phyloP scores from a whole-genome alignment of 2,797 vertebrate species.

The Mormyrus hasselquistii region DNA sequence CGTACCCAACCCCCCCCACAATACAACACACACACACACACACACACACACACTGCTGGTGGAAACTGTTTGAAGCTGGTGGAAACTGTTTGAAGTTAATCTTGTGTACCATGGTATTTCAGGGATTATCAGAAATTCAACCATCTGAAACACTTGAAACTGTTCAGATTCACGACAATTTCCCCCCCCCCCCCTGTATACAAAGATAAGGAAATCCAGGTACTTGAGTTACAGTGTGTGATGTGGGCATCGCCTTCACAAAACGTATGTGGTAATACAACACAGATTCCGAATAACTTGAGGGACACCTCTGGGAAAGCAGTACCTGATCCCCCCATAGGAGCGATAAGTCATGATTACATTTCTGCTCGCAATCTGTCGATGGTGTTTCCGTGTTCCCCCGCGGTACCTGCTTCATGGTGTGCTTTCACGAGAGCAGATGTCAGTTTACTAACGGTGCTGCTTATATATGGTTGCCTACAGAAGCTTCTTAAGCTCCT shows the following conservation, averaged over 20 bases:
- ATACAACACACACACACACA: neutral
- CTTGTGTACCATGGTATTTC: constrained; percentile 6
- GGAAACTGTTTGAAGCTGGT: neutral
- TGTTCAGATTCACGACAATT: neutral
- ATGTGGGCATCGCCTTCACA: neutral
- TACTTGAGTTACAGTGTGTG: neutral
- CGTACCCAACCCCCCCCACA: neutral
- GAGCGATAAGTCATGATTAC: neutral
- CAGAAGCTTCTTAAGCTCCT: constrained; percentile 3
- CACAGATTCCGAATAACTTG: neutral
- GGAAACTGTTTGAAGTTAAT: constrained; percentile 21
- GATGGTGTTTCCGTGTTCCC: neutral
- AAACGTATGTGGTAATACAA: neutral
- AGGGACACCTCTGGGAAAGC: neutral
- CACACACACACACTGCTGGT: neutral
- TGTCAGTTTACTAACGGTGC: neutral
- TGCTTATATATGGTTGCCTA: constrained; percentile 10
- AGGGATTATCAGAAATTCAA: neutral
- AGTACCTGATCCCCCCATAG: neutral
- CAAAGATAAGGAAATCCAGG: neutral
- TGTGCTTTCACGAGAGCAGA: neutral
- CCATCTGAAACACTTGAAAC: neutral
- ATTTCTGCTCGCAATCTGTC: neutral
- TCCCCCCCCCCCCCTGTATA: neutral
- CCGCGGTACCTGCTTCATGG: neutral